Percentiles rank a stretch among this genome's conserved stretches.
phyloP scores from a whole-genome alignment of 1,140 invertebrate genomes.

The Hormaphis cornu region DNA sequence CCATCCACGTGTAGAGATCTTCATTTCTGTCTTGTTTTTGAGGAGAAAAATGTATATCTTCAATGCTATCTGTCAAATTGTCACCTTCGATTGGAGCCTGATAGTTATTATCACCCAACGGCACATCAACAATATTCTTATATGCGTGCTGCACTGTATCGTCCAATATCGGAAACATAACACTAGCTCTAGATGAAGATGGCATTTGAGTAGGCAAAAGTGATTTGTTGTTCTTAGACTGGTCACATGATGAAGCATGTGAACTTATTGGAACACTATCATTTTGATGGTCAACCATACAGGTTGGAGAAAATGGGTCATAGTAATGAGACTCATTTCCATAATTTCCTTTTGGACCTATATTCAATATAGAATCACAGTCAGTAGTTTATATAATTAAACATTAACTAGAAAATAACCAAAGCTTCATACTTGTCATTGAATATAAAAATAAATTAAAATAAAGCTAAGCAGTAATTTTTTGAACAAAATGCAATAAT shows the following conservation, averaged over 20 bases:
- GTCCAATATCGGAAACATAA: slow-evolving; percentile 59
- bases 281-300: neutral
- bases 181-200: slow-evolving; percentile 60
- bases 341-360: slow-evolving; percentile 23
- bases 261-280: slow-evolving; percentile 6
- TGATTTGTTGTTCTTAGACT: slow-evolving; percentile 42
- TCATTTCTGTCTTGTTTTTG: slow-evolving; percentile 51
- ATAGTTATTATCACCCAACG: slow-evolving; percentile 25
- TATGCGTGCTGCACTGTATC: slow-evolving; percentile 35
- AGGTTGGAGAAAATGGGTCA: slow-evolving; percentile 16
- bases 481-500: neutral
- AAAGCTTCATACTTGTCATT: neutral
- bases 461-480: too few relatives aligned
- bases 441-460: neutral
- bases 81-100: slow-evolving; percentile 7
- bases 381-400: neutral
- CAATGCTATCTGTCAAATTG: slow-evolving; percentile 11
- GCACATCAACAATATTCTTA: slow-evolving; percentile 43
- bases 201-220: slow-evolving; percentile 55
- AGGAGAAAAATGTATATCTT: slow-evolving; percentile 35
- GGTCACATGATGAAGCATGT: slow-evolving; percentile 25
- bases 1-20: slow-evolving; percentile 92
- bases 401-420: neutral
- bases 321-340: slow-evolving; percentile 21
- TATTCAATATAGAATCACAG: neutral